Conservation (phyloP, 2,797 vertebrate species). For the Cottoperca gobio region DNA sequence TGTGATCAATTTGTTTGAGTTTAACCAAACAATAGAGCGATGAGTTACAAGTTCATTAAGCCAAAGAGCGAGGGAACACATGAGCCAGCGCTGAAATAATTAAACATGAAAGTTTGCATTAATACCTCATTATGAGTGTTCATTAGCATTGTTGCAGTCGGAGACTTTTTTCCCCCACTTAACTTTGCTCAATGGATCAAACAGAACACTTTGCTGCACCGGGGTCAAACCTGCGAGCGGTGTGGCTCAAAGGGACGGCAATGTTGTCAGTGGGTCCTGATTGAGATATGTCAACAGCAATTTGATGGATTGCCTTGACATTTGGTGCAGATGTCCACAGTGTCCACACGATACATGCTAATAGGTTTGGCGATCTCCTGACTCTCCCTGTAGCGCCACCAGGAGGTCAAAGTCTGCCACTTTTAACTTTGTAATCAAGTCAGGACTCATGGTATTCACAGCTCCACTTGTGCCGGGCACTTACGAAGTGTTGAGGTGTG, state of each 20-base stretch:
- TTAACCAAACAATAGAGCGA: slow-evolving; percentile 12
- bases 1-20: slow-evolving; percentile 18
- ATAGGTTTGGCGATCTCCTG: not conserved
- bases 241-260: not conserved
- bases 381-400: not conserved
- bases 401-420: too few relatives aligned
- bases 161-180: not conserved
- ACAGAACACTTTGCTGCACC: not conserved
- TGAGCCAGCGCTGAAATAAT: slow-evolving; percentile 27
- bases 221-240: not conserved
- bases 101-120: slow-evolving; percentile 26
- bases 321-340: not conserved
- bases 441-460: not conserved
- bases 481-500: slow-evolving; percentile 35
- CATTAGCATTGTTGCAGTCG: slow-evolving; percentile 26
- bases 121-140: slow-evolving; percentile 37
- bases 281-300: not conserved
- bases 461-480: slow-evolving; percentile 18
- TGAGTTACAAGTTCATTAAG: slow-evolving; percentile 32
- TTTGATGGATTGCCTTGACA: not conserved
- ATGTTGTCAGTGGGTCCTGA: not conserved
- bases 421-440: too few relatives aligned
- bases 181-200: not conserved
- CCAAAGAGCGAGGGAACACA: slow-evolving; percentile 17
- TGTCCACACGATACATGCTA: not conserved